Evolutionary conservation across 1,140 invertebrate genomes (phyloP), one percentile per base, ranked within the genome.

Genomic region (Euura lappo): DNA sequence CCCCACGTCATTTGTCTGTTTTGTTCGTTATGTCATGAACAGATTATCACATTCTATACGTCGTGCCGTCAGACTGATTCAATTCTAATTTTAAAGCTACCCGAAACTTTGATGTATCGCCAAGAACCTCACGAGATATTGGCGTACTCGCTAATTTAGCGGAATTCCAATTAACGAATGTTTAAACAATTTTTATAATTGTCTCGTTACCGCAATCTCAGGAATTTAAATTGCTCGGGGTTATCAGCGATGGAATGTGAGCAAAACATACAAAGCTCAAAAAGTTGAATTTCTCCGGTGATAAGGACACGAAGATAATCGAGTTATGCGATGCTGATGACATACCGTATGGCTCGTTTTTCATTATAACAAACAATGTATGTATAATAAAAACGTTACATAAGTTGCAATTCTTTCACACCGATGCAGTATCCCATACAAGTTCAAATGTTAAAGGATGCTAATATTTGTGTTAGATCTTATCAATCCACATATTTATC

Each of bases 11-110:
- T 60, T 60, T 11, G 6, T 11, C 51, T 60, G 51, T 60, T 60
- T 11, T 60, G 51, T 60, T 60, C 51, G 51, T 60, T 60, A 60
- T 60, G 51, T 60, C 51, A 60, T 60, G 6, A 60, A n/a, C 51
- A 8, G 51, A 60, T 60, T 60, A 60, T 60, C 51, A 28, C 28
- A 28, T 28, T 28, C 28, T 28, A 28, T 28, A 28, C 28, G 28
- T 28, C 28, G 28, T 28, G 28, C 28, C 28, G 28, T 28, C 28
- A 28, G 28, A 28, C 28, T 28, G 28, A 28, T 28, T 28, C 1
- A 28, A 28, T 28, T 28, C 28, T 28, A 28, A 28, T 28, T 28
- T 28, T 28, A 28, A 28, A 28, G 28, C 28, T 28, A 28, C 28
- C 28, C 28, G 28, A 28, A 28, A 28, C 28, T 28, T 28, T 28